phyloP scores from a whole-genome alignment of 2,797 vertebrate species.

The Notoglanidium macrostoma region DNA sequence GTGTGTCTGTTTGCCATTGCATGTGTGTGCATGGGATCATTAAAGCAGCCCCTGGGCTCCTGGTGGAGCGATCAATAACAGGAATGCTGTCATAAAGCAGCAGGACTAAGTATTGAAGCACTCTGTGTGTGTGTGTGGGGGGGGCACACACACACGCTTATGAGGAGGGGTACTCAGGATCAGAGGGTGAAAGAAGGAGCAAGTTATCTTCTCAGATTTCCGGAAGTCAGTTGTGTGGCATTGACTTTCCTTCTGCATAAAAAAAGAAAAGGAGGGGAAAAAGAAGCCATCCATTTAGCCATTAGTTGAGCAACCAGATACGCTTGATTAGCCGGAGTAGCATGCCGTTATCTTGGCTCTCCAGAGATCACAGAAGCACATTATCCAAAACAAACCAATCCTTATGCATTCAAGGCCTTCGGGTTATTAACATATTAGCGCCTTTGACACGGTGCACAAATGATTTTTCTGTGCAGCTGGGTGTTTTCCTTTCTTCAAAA shows the following conservation, averaged over 20 bases:
- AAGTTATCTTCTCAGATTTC: conserved; percentile 81
- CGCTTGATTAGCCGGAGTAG: conserved; percentile 35
- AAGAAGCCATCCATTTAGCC: conserved; percentile 62
- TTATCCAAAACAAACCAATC: conserved; percentile 40
- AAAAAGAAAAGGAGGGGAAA: neutral
- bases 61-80: conserved; percentile 50
- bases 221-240: conserved; percentile 68
- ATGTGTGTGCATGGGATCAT: conserved; percentile 37
- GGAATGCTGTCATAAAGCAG: conserved; percentile 36
- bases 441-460: neutral
- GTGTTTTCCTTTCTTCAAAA: conserved; percentile 1
- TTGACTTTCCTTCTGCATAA: conserved; percentile 73
- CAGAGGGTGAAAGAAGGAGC: neutral
- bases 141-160: neutral
- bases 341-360: conserved; percentile 25
- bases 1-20: conserved; percentile 14
- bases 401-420: conserved; percentile 7
- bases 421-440: neutral
- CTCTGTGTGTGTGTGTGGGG: conserved; percentile 16
- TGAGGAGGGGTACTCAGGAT: conserved; percentile 58
- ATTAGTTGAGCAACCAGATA: conserved; percentile 66
- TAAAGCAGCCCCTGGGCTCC: conserved; percentile 47
- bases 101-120: conserved; percentile 41
- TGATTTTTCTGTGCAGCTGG: neutral
- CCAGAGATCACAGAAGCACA: conserved; percentile 31